Conservation (phyloP, 1,140 invertebrate species). For the Dendroctonus ponderosae region DNA sequence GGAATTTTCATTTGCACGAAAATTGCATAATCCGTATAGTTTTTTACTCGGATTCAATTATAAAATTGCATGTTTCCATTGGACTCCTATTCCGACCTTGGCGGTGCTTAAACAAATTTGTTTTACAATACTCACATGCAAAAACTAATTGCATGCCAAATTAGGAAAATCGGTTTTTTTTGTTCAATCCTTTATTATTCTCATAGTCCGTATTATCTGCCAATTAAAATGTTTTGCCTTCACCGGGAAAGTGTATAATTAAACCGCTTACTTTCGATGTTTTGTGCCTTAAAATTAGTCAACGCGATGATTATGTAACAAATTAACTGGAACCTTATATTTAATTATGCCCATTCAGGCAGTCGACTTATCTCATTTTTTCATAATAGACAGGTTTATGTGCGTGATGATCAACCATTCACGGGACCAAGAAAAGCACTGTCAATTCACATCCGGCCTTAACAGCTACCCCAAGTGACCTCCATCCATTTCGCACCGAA, state of each 20-base stretch:
- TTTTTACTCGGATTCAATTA: conserved; percentile 25
- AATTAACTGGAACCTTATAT: no score
- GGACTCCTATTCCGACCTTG: conserved; percentile 25
- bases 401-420: no score
- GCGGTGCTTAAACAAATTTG: conserved; percentile 20
- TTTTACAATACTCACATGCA: conserved; percentile 28
- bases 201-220: conserved; percentile 4
- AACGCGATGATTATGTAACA: no score
- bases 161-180: conserved; percentile 21
- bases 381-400: no score
- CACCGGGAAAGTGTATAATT: neutral
- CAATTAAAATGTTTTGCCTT: conserved; percentile 4
- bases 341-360: no score
- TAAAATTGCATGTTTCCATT: conserved; percentile 27
- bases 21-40: conserved; percentile 22
- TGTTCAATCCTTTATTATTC: conserved; percentile 14
- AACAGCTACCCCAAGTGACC: no score
- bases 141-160: conserved; percentile 24
- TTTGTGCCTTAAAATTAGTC: no score
- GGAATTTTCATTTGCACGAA: conserved; percentile 12
- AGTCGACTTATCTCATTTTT: no score
- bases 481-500: no score
- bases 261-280: no score
- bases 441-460: no score
- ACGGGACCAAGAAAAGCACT: no score